Evolutionary conservation across 2,888 invertebrate genomes (phyloP), one percentile per base, ranked within the genome.

Genomic region (Drosophila anceps): DNA sequence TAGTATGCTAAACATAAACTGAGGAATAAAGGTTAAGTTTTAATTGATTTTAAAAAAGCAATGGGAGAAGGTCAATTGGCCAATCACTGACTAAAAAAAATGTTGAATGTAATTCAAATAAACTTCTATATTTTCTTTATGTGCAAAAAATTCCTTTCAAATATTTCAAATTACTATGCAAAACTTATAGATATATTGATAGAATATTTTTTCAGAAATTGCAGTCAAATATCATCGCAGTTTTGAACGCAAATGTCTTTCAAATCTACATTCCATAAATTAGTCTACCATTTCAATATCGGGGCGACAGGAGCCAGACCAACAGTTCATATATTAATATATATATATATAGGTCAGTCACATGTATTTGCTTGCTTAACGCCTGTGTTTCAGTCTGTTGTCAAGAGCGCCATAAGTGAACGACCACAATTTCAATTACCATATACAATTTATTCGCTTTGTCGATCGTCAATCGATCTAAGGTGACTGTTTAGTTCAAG

Each of bases 401-500:
- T 62, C 82, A 88, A 68, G 81, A 62, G 78, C 54, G 6, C n/a
- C n/a, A 27, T 57, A 48, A 63, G 74, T 80, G 69, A 83, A 74
- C 74, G 76, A 73, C 65, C 67, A 77, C 39, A 76, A 48, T 53
- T 63, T 33, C 27, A 54, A 89, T 90, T 85, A 80, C 53, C 83
- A 85, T 90, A 72, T 48, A 10, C 60, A 85, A 88, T 88, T 46
- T 85, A 85, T 85, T 55, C 80, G 70, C 13, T 13, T 35, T 65
- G 33, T 37, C 60, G 64, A 46, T 65, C 35, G 59, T 0, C 64
- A 15, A 73, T 73, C 35, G 51, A 79, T 69, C 76, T 63, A 63
- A 69, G 82, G 83, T 82, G 59, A 73, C 1, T 60, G 57, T 68
- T 58, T 46, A 53, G 67, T 35, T 66, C 15, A 46, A 60, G 35